These are phyloP conservation scores for Australoheros facetus DNA, from an alignment of 2,797 vertebrate genomes.

Conservation along the genomic window DNA sequence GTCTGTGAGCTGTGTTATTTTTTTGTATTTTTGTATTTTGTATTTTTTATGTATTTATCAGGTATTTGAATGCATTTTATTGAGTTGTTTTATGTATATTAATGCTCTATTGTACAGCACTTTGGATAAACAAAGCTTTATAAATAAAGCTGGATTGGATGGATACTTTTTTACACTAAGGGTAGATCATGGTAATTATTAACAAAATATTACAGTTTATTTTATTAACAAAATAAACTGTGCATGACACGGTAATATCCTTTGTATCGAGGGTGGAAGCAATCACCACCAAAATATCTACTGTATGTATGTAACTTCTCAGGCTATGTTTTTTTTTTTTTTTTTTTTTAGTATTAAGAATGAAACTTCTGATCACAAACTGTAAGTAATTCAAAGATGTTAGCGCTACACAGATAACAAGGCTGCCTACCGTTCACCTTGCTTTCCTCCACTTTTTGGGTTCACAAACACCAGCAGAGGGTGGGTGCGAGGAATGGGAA, in stretches of 20 bases:
- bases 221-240: neutral
- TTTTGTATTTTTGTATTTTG: no score
- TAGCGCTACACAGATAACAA: no score
- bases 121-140: no score
- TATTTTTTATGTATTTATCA: no score
- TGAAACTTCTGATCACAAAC: neutral
- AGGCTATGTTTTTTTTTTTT: no score
- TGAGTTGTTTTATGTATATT: no score
- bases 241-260: neutral
- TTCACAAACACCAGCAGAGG: constrained; percentile 95
- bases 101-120: no score
- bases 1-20: no score
- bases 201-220: no score
- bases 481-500: constrained; percentile 83
- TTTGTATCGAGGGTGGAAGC: neutral
- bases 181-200: neutral
- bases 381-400: neutral
- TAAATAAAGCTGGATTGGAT: no score
- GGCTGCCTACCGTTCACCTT: constrained; percentile 86
- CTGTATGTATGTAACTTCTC: no score
- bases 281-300: neutral
- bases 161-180: neutral
- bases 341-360: neutral
- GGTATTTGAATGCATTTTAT: no score
- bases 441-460: constrained; percentile 94